Evolutionary conservation across 2,888 invertebrate species (phyloP), one percentile per base, ranked within the genome.

Genomic region (Parasteatoda lunata): DNA sequence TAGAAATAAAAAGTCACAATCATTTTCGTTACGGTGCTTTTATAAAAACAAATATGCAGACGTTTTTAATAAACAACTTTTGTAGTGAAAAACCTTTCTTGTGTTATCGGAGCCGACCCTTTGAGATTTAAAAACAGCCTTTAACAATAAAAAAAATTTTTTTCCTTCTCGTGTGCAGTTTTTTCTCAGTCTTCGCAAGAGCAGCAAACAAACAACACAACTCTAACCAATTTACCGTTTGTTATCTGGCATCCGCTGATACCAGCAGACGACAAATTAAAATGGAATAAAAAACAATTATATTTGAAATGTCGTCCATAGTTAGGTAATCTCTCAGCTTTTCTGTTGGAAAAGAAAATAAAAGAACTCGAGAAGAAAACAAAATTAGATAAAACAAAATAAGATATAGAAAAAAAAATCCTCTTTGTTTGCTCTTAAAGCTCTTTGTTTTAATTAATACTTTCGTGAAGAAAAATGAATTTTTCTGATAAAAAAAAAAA

Each of bases 371-470:
- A 30, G 52, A 48, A 69, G 71, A 77, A 51, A 64, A 11, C 65
- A 59, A 48, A 48, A 59, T 71, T 66, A 8, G 49, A 54, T 72
- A 47, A 84, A 71, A 4, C 5, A 51, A 13, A 49, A 59, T 52
- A 15, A 68, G 59, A n/a, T 65, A 52, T 13, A 72, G 72, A 66
- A 71, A 77, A 73, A 69, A 54, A 15, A 64, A 69, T 45, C 66
- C 72, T 78, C 65, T 84, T 64, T 77, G 64, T 71, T 80, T 64
- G 70, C 79, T 80, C 80, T 80, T 66, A 73, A 45, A 71, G 75
- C 80, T 86, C 80, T 86, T 86, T 86, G 85, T 86, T 86, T 86
- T 86, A 86, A 86, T 86, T 86, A 86, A 86, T 86, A 86, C 85
- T 77, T 81, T 80, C 80, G 48, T 13, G 52, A 80, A 80, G 77